Percentiles rank a stretch among this genome's conserved stretches.
Evolutionary conservation across 2,797 vertebrate genomes (phyloP).

Genomic region (Botia almorhae): DNA sequence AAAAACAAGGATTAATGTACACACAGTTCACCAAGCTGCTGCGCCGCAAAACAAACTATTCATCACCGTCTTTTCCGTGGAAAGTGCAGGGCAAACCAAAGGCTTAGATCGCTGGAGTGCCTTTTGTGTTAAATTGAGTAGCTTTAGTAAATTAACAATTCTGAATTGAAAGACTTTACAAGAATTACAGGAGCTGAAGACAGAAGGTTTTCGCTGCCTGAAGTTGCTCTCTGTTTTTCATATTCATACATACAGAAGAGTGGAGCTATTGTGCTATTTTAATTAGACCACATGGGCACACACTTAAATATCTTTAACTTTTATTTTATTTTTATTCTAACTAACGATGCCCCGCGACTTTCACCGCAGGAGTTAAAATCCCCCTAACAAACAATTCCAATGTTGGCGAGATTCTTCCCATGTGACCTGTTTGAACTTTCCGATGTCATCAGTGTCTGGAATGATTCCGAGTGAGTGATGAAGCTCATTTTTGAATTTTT

Average conservation of each 20-base stretch:
- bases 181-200: neutral
- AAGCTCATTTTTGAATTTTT: slow-evolving; percentile 26
- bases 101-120: neutral
- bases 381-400: slow-evolving; percentile 21
- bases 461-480: slow-evolving; percentile 39
- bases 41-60: slow-evolving; percentile 15
- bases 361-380: neutral
- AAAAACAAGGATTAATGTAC: slow-evolving; percentile 38
- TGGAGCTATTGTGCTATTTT: neutral
- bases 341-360: neutral
- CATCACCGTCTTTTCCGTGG: neutral
- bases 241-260: slow-evolving; percentile 11
- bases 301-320: neutral
- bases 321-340: slow-evolving; percentile 11
- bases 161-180: slow-evolving; percentile 1
- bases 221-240: slow-evolving; percentile 43
- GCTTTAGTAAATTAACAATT: slow-evolving; percentile 28
- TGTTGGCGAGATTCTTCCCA: slow-evolving; percentile 13
- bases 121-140: slow-evolving; percentile 22
- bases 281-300: slow-evolving; percentile 52
- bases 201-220: slow-evolving; percentile 1
- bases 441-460: slow-evolving; percentile 33
- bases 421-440: slow-evolving; percentile 37
- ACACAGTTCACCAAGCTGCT: slow-evolving; percentile 35
- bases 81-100: neutral